phyloP scores from a whole-genome alignment of 2,113 vertebrate species.

The Ammodytes marinus region DNA sequence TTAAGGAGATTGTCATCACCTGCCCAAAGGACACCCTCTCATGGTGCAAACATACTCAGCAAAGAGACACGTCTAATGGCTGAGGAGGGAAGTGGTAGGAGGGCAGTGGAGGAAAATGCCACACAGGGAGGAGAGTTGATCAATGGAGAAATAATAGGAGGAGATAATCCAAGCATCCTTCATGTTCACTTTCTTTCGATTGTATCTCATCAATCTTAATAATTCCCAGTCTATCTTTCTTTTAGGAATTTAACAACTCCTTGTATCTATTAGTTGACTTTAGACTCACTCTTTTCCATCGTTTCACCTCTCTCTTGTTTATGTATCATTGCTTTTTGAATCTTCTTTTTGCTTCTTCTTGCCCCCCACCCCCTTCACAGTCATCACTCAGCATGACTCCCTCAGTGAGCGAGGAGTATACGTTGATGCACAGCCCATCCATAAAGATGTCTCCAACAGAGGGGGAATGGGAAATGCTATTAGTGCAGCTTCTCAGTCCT shows the following conservation, averaged over 20 bases:
- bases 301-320: too few species aligned
- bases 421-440: background rate
- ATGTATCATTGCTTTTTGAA: background rate
- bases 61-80: background rate
- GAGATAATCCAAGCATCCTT: background rate
- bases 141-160: background rate
- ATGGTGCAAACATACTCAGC: background rate
- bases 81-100: background rate
- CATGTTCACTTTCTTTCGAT: background rate
- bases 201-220: background rate
- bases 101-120: background rate
- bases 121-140: background rate
- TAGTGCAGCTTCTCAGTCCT: slow-evolving; percentile 32
- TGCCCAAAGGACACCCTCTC: background rate
- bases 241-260: background rate
- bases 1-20: slow-evolving; percentile 28
- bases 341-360: background rate
- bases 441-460: slow-evolving; percentile 41
- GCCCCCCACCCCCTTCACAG: background rate
- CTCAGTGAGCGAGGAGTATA: slow-evolving; percentile 23
- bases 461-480: slow-evolving; percentile 43
- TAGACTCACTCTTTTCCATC: background rate
- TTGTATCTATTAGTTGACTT: background rate
- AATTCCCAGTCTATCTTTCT: background rate
- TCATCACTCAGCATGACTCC: slow-evolving; percentile 21